Evolutionary conservation across 2,797 vertebrate species (phyloP), one percentile per base, ranked within the genome.

Genomic region (Yasuhikotakia modesta): DNA sequence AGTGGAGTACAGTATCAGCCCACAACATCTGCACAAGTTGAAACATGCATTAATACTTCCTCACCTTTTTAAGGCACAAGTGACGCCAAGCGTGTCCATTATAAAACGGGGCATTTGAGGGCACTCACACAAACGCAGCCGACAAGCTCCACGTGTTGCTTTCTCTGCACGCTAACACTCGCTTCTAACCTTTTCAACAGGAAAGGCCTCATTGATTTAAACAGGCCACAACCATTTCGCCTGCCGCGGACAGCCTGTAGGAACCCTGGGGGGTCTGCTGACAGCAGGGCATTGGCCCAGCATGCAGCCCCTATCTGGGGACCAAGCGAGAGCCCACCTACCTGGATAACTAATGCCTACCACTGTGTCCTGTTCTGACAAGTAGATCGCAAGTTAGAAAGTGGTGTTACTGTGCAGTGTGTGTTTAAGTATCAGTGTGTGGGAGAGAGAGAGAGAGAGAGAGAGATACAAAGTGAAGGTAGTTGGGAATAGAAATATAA

Each of bases 161-260:
- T 32, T 73, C 50, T 19, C 8, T 12, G n/a, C 32, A 79, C 60
- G 72, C 58, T 71, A 78, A 73, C 63, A 73, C 74, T 75, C 46
- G 35, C 58, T 58, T 58, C 68, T 74, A 81, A 81, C 79, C 76
- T 79, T 82, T 82, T 75, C 77, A 81, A 73, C 79, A 77, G 75
- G n/a, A 71, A 79, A 81, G 81, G 58, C 81, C 70, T 82, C 66
- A 84, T 84, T 84, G 80, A 85, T 82, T 82, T 81, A 78, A 82
- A 80, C 77, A 81, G 79, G 80, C 83, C 61, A 79, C 73, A 72
- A 72, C 55, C 73, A 81, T 75, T 83, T 22, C 22, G 55, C 65
- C 70, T 81, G 78, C 71, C 27, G n/a, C 65, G 70, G 81, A 70
- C 50, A 67, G 79, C 52, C 67, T 61, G 66, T 65, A 55, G 27